A percentile compares a stretch with the other conserved stretches of the same genome.
Evolutionary conservation across 53 echinoderm and acorn worm species (phyloP).

Genomic region (Henricia sp.): DNA sequence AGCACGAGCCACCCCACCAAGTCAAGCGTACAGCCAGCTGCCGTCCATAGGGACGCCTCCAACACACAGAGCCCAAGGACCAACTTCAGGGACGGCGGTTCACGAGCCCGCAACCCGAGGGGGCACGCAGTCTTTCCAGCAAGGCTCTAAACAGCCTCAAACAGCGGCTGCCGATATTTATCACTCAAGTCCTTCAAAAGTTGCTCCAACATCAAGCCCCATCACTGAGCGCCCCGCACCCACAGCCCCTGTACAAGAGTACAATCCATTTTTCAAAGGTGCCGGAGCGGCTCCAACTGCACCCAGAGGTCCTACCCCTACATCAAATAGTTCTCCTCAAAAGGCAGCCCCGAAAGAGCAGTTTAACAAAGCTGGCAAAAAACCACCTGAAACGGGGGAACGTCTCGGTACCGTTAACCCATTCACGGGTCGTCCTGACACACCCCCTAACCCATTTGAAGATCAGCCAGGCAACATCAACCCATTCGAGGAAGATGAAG

Average conservation of each 20-base stretch:
- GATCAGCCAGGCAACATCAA: conserved; percentile 57
- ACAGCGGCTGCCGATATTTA: conserved; percentile 28
- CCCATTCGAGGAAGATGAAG: conserved; percentile 81
- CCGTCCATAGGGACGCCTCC: conserved; percentile 36
- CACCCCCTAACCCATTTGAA: conserved; percentile 78
- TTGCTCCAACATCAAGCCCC: conserved; percentile 35
- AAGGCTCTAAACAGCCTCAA: conserved; percentile 7
- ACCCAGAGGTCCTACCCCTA: conserved; percentile 3
- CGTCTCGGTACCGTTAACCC: conserved; percentile 6
- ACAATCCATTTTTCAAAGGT: conserved; percentile 58
- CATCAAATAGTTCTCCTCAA: not conserved
- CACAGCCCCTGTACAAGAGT: conserved; percentile 50
- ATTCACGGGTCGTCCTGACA: conserved; percentile 42
- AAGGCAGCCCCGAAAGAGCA: conserved; percentile 9
- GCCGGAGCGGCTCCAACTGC: not conserved
- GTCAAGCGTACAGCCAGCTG: conserved; percentile 32
- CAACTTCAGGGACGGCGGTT: conserved; percentile 23
- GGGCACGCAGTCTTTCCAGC: conserved; percentile 48
- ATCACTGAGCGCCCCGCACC: conserved; percentile 5
- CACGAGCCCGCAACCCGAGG: conserved; percentile 21
- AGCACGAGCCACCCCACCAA: conserved; percentile 11
- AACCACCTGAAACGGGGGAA: conserved; percentile 13
- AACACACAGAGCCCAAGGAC: conserved; percentile 38
- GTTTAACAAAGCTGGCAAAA: not conserved
- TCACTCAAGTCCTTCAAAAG: conserved; percentile 15